These are phyloP conservation scores for Brachionus sp. DNA, from an alignment of 1,140 invertebrate genomes.

Conservation along the genomic window DNA sequence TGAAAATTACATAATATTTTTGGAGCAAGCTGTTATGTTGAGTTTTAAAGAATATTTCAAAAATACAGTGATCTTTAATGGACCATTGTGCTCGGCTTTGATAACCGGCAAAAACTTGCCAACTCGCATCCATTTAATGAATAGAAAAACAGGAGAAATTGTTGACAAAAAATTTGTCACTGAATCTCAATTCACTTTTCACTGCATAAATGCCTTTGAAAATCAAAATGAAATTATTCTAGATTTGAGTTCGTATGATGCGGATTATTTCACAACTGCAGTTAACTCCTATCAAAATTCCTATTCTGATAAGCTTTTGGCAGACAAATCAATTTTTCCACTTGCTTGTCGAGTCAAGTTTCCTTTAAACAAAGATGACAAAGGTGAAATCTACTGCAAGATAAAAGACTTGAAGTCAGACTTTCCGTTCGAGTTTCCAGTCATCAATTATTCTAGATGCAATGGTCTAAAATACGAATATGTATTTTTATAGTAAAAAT, in stretches of 20 bases:
- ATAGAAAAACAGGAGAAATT: conserved; percentile 62
- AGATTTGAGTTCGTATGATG: conserved; percentile 29
- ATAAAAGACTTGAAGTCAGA: background rate
- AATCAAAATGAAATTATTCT: background rate
- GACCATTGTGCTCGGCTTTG: conserved; percentile 59
- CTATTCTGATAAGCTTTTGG: background rate
- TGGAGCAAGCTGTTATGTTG: conserved; percentile 65
- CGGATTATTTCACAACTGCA: conserved; percentile 2
- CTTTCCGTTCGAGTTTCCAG: conserved; percentile 62
- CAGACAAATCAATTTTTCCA: background rate
- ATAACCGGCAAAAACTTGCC: conserved; percentile 58
- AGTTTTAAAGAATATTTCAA: conserved; percentile 64
- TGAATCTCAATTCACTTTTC: conserved; percentile 76
- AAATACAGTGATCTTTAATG: conserved; percentile 59
- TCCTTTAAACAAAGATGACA: conserved; percentile 11
- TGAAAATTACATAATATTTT: conserved; percentile 40
- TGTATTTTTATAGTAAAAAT: too few relatives aligned
- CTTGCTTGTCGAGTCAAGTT: background rate
- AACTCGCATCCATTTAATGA: conserved; percentile 59
- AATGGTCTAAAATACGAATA: conserved; percentile 71
- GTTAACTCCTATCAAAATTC: conserved; percentile 7
- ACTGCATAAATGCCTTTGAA: conserved; percentile 82
- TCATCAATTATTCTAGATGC: conserved; percentile 70
- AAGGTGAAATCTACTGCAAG: conserved; percentile 12
- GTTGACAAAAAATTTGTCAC: conserved; percentile 63